Evolutionary conservation across 92 coral and sea anemone genomes (phyloP).

Genomic region (Pocillopora grandis): DNA sequence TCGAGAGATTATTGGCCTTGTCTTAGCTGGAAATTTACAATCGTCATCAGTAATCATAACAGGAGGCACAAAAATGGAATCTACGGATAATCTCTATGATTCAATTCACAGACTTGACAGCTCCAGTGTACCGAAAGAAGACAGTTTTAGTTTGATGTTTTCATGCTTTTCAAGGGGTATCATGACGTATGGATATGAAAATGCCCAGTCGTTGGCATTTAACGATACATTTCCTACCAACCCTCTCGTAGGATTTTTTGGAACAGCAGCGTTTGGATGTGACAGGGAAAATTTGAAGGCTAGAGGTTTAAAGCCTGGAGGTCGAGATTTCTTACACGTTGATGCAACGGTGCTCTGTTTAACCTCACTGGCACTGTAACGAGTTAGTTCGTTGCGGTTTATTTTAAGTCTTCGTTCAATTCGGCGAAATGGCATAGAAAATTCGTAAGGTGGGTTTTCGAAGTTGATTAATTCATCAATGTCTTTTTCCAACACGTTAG

Average conservation of each 20-base stretch:
- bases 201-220: constrained; percentile 47
- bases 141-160: constrained; percentile 65
- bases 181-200: constrained; percentile 32
- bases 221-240: constrained; percentile 54
- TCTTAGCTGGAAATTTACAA: constrained; percentile 67
- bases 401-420: neutral
- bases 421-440: too few relatives aligned
- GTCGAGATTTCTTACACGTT: constrained; percentile 74
- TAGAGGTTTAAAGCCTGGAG: constrained; percentile 63
- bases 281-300: constrained; percentile 62
- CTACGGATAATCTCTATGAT: constrained; percentile 45
- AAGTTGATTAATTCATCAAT: too few relatives aligned
- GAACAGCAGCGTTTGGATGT: constrained; percentile 83
- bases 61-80: constrained; percentile 31
- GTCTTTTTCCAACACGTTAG: too few relatives aligned
- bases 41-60: constrained; percentile 61
- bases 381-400: neutral
- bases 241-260: constrained; percentile 62
- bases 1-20: constrained; percentile 81
- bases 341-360: constrained; percentile 70
- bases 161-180: constrained; percentile 50
- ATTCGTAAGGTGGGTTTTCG: too few relatives aligned
- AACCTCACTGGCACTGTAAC: constrained; percentile 43
- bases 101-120: constrained; percentile 56
- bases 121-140: constrained; percentile 34